Base-by-base conservation (phyloP, 2,113 vertebrate genomes). In the Neotragus pygmaeus region DNA sequence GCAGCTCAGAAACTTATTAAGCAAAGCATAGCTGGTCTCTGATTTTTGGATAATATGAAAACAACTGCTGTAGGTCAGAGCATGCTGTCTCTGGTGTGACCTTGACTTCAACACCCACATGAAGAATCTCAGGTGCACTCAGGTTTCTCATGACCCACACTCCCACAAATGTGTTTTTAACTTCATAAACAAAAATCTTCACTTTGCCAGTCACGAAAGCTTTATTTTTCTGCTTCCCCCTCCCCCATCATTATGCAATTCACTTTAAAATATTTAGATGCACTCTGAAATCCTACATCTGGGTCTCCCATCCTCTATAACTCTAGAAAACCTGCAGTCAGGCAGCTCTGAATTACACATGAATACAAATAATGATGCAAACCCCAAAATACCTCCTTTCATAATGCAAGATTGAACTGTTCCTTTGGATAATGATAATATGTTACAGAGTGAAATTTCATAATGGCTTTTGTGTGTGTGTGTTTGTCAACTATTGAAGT, bases 181-280 rank as follows among this genome's bases (percentile, higher is more conserved):
- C 33, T 43, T 60, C 60, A 28, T 11, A 19, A 5, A 53, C 16
- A 19, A 47, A 19, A 78, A 21, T 49, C 2, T 30, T 36, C 58
- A 3, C 15, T 1, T 0, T 1, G 14, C 19, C 16, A 23, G 39
- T 66, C 58, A 1, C 6, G 62, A n/a, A 39, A 25, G 23, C 16
- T 30, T 75, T 9, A 6, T 77, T 53, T 36, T 8, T 0, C 21
- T 0, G 19, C 6, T 17, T 6, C 1, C 1, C 27, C 1, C 6
- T 2, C 47, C 14, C 6, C 2, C 12, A 9, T 21, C 16, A 36
- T 55, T 23, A 80, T 36, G 57, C 9, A 80, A 75, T 81, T 70
- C 36, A 14, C 33, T 78, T 88, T 47, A 64, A 90, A 88, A 88
- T 49, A 70, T 36, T 91, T 57, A 57, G 64, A 49, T 16, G 58